phyloP scores from a whole-genome alignment of 2,888 invertebrate genomes.

The Lagria hirta region DNA sequence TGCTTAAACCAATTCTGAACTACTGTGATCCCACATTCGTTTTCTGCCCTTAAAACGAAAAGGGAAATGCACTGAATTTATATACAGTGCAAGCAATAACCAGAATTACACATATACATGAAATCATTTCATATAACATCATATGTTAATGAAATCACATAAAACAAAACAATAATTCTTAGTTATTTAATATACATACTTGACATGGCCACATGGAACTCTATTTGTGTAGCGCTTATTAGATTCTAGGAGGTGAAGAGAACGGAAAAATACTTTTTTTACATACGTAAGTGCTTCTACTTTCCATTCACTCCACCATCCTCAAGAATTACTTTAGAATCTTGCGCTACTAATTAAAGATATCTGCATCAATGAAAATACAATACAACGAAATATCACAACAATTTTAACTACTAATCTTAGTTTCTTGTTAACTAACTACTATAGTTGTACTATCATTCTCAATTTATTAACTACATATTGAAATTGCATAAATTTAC shows the following conservation, averaged over 20 bases:
- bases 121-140: slow-evolving; percentile 51
- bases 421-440: too few species aligned
- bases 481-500: slow-evolving; percentile 16
- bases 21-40: slow-evolving; percentile 51
- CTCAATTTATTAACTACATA: slow-evolving; percentile 17
- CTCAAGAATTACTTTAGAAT: too few species aligned
- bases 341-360: slow-evolving; percentile 31
- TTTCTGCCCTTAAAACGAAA: slow-evolving; percentile 53
- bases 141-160: slow-evolving; percentile 52
- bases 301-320: too few species aligned
- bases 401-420: too few species aligned
- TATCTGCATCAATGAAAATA: slow-evolving; percentile 45
- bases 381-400: too few species aligned
- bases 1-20: slow-evolving; percentile 49
- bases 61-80: slow-evolving; percentile 49
- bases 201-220: slow-evolving; percentile 54
- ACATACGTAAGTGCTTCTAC: too few species aligned
- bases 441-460: too few species aligned
- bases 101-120: slow-evolving; percentile 51
- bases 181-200: slow-evolving; percentile 42
- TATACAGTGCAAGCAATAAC: slow-evolving; percentile 51
- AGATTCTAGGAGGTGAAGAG: too few species aligned
- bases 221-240: too few species aligned
- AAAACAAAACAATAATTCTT: slow-evolving; percentile 49
- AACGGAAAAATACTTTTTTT: too few species aligned